Base-by-base conservation (phyloP, 2,888 invertebrate species). In the Lacanobia wlatinum region DNA sequence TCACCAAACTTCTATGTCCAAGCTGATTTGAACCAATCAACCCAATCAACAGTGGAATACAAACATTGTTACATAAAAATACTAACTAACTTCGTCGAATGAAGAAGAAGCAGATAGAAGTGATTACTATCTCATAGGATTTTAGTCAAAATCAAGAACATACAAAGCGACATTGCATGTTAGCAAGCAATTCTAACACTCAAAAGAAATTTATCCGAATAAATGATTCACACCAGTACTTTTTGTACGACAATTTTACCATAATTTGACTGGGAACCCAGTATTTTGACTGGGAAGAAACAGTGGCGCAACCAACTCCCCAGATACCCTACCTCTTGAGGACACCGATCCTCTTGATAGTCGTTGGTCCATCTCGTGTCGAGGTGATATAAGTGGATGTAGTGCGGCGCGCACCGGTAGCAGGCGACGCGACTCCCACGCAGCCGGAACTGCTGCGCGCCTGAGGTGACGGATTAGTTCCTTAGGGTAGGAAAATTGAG, bases 401-500 rank as follows among this genome's bases (percentile, higher is more conserved):
- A 28, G 56, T n/a, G 66, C 79, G 60, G 73, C 46, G 28, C 21
- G 65, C 59, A 14, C 73, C 68, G 65, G 73, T 73, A 28, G 65
- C 66, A 18, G 60, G 65, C 55, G 18, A 6, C 6, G 5, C 34
- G 52, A 69, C 62, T 78, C 68, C 43, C 21, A 55, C 61, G 67
- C 62, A 59, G 62, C 21, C 52, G 61, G 76, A 59, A 71, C 82
- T 28, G 46, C 23, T 21, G 43, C 28, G 58, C 34, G 28, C n/a
- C 65, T 43, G 16, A 12, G 23, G 6, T 78, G 68, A 82, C 69
- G 55, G 83, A 80, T 73, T 62, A 82, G 83, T 80, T 82, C 80
- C 80, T 73, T 63, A 78, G 73, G 68, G 73, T 62, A 52, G 23
- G 10, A 4, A 8, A 18, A n/a, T 28, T 6, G 34, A 12, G 14